A percentile compares a stretch with the other conserved stretches of the same genome.
These are phyloP conservation scores for Micromys minutus DNA, from an alignment of 2,113 vertebrate species.

Conservation along the genomic window DNA sequence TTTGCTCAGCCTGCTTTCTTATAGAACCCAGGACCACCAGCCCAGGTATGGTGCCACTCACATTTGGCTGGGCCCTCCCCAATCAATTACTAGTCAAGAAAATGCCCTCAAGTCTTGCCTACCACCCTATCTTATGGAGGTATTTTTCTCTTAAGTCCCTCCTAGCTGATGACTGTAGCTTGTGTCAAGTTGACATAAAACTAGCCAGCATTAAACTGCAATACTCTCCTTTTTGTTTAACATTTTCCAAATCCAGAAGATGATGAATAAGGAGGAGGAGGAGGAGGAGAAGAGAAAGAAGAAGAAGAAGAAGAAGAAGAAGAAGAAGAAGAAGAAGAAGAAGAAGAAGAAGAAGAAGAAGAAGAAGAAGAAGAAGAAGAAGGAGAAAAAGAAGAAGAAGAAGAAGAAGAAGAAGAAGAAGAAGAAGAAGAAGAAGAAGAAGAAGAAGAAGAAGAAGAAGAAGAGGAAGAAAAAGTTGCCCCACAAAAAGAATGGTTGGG, in stretches of 20 bases:
- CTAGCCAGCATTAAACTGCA: background rate
- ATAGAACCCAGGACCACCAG: background rate
- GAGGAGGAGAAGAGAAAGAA: too few species aligned
- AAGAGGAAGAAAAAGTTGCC: too few species aligned
- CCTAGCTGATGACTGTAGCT: background rate
- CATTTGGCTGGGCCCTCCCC: background rate
- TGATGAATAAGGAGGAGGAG: too few species aligned
- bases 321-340: too few species aligned
- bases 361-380: too few species aligned
- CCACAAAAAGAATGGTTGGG: background rate
- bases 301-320: too few species aligned
- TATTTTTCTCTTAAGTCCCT: background rate
- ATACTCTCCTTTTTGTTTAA: conserved; percentile 5
- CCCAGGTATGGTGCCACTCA: background rate
- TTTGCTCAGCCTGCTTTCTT: background rate
- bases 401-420: too few species aligned
- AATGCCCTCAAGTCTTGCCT: background rate
- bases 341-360: too few species aligned
- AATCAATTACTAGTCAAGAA: background rate
- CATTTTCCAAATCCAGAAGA: background rate
- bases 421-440: too few species aligned
- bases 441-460: too few species aligned
- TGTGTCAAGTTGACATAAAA: background rate
- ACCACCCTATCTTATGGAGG: background rate
- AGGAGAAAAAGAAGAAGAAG: too few species aligned